phyloP scores from a whole-genome alignment of 1,140 invertebrate species.

The Nomia melanderi region DNA sequence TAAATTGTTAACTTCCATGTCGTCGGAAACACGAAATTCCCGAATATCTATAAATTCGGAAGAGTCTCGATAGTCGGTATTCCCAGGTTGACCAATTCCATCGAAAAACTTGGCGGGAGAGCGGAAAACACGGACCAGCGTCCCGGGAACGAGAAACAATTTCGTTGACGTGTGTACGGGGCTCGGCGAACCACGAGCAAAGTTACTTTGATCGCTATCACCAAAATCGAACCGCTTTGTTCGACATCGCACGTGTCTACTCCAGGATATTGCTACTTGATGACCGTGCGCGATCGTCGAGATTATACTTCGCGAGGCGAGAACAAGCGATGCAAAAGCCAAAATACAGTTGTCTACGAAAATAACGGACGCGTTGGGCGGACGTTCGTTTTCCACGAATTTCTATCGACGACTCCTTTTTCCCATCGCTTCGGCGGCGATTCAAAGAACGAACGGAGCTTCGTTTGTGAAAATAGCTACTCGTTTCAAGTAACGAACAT shows the following conservation, averaged over 20 bases:
- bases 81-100: neutral
- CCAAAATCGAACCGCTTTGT: conserved; percentile 63
- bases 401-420: no score
- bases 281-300: conserved; percentile 59
- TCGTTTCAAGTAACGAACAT: no score
- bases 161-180: conserved; percentile 45
- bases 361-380: neutral
- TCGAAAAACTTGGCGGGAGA: neutral
- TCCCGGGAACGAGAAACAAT: conserved; percentile 58
- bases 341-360: conserved; percentile 42
- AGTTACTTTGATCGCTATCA: conserved; percentile 67
- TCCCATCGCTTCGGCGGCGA: no score
- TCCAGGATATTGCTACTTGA: conserved; percentile 75
- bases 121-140: neutral
- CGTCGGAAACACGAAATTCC: no score
- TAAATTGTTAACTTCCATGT: no score
- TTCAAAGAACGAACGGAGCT: no score
- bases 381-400: no score
- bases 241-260: conserved; percentile 70
- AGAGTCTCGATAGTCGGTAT: neutral
- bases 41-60: neutral
- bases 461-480: no score
- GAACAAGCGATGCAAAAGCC: conserved; percentile 60
- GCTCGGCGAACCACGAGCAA: conserved; percentile 57
- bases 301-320: conserved; percentile 59